Percentiles rank a stretch among this genome's conserved stretches.
phyloP scores from a whole-genome alignment of 2,888 invertebrate genomes.

The Eristalinus aeneus region DNA sequence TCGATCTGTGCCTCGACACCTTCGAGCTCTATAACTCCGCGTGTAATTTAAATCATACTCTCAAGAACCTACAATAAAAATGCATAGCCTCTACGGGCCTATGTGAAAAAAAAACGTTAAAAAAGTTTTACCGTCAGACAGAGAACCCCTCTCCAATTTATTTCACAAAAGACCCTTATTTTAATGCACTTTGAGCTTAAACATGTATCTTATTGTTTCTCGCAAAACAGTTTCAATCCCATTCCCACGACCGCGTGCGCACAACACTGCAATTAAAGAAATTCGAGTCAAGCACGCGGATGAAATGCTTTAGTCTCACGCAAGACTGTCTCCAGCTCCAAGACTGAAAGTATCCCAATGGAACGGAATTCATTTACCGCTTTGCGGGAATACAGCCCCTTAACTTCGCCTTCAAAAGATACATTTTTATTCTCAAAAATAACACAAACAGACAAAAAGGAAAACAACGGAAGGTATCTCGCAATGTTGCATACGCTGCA shows the following conservation, averaged over 20 bases:
- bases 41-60: too few species aligned
- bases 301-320: constrained; percentile 24
- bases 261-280: background rate
- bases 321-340: background rate
- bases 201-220: background rate
- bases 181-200: background rate
- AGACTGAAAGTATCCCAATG: constrained; percentile 31
- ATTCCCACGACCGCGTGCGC: background rate
- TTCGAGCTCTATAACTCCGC: too few species aligned
- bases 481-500: constrained; percentile 28
- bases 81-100: too few species aligned
- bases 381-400: constrained; percentile 31
- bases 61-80: too few species aligned
- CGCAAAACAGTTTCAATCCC: background rate
- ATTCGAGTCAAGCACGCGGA: constrained; percentile 2
- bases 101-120: too few species aligned
- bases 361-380: constrained; percentile 22
- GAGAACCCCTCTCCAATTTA: too few species aligned
- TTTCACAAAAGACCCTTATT: too few species aligned
- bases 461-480: constrained; percentile 31
- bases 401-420: constrained; percentile 38
- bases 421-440: constrained; percentile 17
- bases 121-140: too few species aligned
- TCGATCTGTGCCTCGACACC: too few species aligned
- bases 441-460: background rate